Base-by-base conservation (phyloP, 2,888 invertebrate species). In the Aporophyla nigra region DNA sequence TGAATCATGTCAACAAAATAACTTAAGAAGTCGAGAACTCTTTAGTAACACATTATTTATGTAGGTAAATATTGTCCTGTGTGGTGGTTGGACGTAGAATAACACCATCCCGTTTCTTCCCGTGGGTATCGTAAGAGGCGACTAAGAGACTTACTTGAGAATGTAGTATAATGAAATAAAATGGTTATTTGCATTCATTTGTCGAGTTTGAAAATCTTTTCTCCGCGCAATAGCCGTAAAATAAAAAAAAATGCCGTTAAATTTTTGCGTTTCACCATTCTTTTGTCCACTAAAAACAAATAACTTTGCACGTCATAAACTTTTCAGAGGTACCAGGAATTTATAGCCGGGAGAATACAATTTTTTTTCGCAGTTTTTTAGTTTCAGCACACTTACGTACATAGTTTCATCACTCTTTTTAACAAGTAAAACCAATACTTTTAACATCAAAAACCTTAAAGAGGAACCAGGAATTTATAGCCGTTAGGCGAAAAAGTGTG, bases 1-100 rank as follows among this genome's bases (percentile, higher is more conserved):
- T 66, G 74, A 74, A 70, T 53, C 67, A 73, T 59, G 24, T 33
- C 27, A 54, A 77, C 54, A 54, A 61, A 56, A 69, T 43, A 58
- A 58, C n/a, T 33, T 21, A 21, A 24, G 33, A 53, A 33, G n/a
- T 71, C 2, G 14, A 61, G 19, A 27, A n/a, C 0, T 54, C 14
- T 49, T 33, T 40, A 14, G 14, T 58, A 53, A 51, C 10, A 5
- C 12, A 40, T 51, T 76, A 76, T 33, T 73, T 49, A 16, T 16
- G 40, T 43, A 9, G 19, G 16, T 43, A 21, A 71, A 51, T 12
- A 33, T 33, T 33, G 33, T 33, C 3, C 33, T 33, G 33, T 33
- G 33, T 33, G 3, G 33, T 33, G 33, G 33, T 33, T 33, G 33
- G 33, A 33, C 3, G 33, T 33, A 33, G 33, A 33, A 33, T 33